Percentiles rank a stretch among this genome's conserved stretches.
Evolutionary conservation across 2,888 invertebrate genomes (phyloP).

Genomic region (Macaria liturata): DNA sequence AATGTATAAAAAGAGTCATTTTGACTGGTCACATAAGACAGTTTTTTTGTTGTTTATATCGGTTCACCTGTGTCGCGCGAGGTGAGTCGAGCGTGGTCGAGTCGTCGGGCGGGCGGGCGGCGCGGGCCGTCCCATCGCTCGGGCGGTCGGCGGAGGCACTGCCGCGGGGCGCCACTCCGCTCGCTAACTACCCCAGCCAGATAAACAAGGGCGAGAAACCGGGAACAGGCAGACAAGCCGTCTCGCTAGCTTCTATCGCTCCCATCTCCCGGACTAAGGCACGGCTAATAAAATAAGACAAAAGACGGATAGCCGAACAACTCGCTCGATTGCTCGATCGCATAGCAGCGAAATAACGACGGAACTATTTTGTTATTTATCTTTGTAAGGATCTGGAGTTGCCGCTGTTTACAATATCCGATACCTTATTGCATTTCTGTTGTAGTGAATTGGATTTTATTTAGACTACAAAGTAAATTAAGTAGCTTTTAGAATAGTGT

Average conservation of each 20-base stretch:
- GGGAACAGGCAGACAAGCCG: constrained; percentile 80
- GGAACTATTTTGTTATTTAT: constrained; percentile 36
- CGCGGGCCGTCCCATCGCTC: constrained; percentile 71
- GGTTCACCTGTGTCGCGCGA: constrained; percentile 64
- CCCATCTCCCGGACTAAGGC: constrained; percentile 66
- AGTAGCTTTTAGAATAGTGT: no score
- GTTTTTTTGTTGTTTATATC: constrained; percentile 36
- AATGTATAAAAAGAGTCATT: constrained; percentile 81
- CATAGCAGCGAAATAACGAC: constrained; percentile 8
- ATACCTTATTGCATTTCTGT: no score
- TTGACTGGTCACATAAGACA: constrained; percentile 60
- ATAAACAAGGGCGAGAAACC: constrained; percentile 80
- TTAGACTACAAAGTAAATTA: no score
- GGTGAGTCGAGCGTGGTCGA: constrained; percentile 33
- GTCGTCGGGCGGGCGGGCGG: constrained; percentile 48
- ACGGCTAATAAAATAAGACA: constrained; percentile 76
- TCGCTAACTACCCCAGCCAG: constrained; percentile 70
- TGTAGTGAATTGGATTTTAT: no score
- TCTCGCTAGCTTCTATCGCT: constrained; percentile 76
- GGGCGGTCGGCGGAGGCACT: constrained; percentile 64
- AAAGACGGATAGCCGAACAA: constrained; percentile 66
- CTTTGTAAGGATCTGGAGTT: constrained; percentile 33
- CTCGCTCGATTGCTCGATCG: constrained; percentile 41
- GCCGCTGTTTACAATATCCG: no score
- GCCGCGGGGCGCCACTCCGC: constrained; percentile 64